These are phyloP conservation scores for Pandemis cinnamomeana DNA, from an alignment of 2,888 invertebrate genomes.

Conservation along the genomic window DNA sequence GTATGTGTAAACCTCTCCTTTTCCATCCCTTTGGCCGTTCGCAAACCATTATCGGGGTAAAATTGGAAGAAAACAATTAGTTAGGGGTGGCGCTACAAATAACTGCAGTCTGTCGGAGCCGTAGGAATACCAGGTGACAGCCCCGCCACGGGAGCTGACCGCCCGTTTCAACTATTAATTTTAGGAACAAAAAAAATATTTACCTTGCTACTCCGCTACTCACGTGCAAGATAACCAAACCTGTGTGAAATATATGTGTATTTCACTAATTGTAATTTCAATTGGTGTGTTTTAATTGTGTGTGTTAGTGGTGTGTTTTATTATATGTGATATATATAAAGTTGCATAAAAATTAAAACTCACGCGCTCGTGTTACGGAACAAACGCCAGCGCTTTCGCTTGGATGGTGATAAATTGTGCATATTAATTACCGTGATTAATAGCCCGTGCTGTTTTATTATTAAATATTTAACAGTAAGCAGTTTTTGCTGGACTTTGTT, in stretches of 20 bases:
- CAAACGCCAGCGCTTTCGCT: not conserved
- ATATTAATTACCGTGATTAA: not conserved
- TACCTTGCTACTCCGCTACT: too few species aligned
- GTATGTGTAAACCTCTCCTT: too few species aligned
- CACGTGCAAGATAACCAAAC: too few species aligned
- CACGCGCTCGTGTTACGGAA: not conserved
- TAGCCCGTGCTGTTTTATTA: not conserved
- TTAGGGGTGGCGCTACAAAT: conserved; percentile 58
- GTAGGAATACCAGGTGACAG: conserved; percentile 29
- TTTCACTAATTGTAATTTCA: too few species aligned
- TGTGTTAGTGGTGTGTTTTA: too few species aligned
- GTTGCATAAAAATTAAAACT: not conserved
- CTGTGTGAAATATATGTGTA: too few species aligned
- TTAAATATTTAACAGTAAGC: not conserved
- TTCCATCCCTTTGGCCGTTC: conserved; percentile 45
- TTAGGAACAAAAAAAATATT: too few species aligned
- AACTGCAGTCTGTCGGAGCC: conserved; percentile 43
- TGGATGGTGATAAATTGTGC: conserved; percentile 1
- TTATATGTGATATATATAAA: too few species aligned
- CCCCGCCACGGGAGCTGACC: conserved; percentile 8
- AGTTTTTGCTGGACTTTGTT: not conserved
- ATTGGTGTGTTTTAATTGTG: too few species aligned
- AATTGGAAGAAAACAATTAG: conserved; percentile 82
- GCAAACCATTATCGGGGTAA: conserved; percentile 67
- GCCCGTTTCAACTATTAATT: not conserved